These are phyloP conservation scores for Fundulus diaphanus DNA, from an alignment of 2,797 vertebrate genomes.

Conservation along the genomic window DNA sequence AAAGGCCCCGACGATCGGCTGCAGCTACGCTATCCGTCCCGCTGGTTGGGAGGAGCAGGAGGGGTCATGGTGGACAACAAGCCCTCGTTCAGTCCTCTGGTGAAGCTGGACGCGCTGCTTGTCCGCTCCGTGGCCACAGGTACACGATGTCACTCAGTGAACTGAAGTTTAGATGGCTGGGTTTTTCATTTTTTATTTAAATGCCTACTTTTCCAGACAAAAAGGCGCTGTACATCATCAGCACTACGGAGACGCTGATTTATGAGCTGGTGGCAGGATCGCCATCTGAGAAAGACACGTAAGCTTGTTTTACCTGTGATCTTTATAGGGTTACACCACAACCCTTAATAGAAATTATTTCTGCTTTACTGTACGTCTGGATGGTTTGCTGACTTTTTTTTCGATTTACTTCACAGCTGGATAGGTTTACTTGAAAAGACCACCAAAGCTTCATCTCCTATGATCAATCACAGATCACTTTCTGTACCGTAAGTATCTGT, in stretches of 20 bases:
- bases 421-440: conserved; percentile 81
- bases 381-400: background rate
- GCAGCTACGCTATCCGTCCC: conserved; percentile 89
- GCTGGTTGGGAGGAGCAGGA: conserved; percentile 76
- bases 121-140: conserved; percentile 83
- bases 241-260: conserved; percentile 94
- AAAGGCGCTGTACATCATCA: conserved; percentile 93
- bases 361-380: rapidly evolving
- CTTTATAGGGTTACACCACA: background rate
- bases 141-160: conserved; percentile 11
- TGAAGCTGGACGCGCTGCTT: conserved; percentile 79
- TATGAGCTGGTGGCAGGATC: conserved; percentile 92
- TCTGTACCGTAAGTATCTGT: conserved; percentile 69
- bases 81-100: conserved; percentile 79
- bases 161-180: background rate
- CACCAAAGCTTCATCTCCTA: conserved; percentile 56
- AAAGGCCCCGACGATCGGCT: conserved; percentile 88
- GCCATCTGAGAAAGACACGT: conserved; percentile 90
- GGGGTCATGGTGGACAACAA: conserved; percentile 73
- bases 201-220: conserved; percentile 80
- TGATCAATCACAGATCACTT: conserved; percentile 63
- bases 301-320: conserved; percentile 37
- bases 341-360: background rate
- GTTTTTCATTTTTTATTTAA: background rate
- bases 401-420: conserved; percentile 71